Evolutionary conservation across 1,140 invertebrate genomes (phyloP).

Genomic region (Drosophila oshimai): DNA sequence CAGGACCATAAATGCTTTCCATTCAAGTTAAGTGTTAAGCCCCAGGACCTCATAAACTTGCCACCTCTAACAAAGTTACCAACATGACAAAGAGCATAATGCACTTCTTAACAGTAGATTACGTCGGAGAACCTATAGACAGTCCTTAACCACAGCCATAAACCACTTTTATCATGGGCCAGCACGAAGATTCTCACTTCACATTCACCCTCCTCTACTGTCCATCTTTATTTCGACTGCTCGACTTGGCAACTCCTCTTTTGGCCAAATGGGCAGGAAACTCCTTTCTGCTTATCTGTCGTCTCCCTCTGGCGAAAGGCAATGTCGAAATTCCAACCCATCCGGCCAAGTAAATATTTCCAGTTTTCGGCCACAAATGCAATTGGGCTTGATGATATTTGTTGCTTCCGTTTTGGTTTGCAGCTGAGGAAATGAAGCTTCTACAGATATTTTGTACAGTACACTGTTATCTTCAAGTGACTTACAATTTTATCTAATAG

Average conservation of each 20-base stretch:
- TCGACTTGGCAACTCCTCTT: constrained; percentile 14
- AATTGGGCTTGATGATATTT: constrained; percentile 80
- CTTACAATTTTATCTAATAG: not conserved
- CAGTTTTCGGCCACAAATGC: constrained; percentile 78
- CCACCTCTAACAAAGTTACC: not conserved
- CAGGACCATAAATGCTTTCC: not conserved
- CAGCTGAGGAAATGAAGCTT: constrained; percentile 67
- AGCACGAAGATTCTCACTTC: constrained; percentile 34
- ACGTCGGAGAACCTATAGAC: constrained; percentile 30
- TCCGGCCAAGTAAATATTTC: constrained; percentile 67
- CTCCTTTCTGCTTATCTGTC: constrained; percentile 2
- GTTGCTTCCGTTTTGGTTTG: constrained; percentile 72
- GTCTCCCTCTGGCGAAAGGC: constrained; percentile 2
- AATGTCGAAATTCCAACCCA: not conserved
- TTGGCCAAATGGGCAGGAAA: constrained; percentile 39
- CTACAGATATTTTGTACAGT: constrained; percentile 27
- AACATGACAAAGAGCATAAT: constrained; percentile 24
- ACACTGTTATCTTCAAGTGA: constrained; percentile 5
- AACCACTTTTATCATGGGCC: constrained; percentile 66
- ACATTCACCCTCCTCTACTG: constrained; percentile 18
- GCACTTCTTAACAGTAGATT: constrained; percentile 51
- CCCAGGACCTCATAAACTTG: not conserved
- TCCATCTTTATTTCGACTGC: constrained; percentile 33
- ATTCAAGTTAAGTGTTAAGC: not conserved
- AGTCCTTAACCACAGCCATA: constrained; percentile 47